A percentile compares a stretch with the other conserved stretches of the same genome.
Conservation (phyloP, 2,113 vertebrate species). For the Phaetusa simplex region DNA sequence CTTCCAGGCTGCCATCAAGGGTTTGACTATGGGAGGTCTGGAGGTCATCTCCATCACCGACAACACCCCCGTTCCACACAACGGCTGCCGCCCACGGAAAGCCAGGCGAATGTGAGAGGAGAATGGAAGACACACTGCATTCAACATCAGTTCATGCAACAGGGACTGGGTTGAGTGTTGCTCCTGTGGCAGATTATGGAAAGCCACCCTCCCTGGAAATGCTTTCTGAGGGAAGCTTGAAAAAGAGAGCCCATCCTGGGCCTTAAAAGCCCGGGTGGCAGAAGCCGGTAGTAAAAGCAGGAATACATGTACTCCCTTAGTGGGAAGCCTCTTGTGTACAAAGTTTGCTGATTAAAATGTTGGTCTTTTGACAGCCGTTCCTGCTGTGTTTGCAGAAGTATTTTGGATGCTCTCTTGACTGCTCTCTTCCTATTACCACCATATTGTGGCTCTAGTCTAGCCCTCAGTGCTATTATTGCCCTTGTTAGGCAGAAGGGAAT, state of each 20-base stretch:
- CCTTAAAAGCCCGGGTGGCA: neutral
- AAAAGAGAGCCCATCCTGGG: neutral
- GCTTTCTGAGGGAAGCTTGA: neutral
- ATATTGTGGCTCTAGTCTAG: neutral
- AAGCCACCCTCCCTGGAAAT: neutral
- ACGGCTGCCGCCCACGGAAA: slow-evolving; percentile 94
- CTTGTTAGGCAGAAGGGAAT: neutral
- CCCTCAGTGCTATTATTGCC: neutral
- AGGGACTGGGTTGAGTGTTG: neutral
- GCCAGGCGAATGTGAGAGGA: slow-evolving; percentile 80
- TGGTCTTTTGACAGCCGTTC: neutral
- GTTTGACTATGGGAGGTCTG: slow-evolving; percentile 90
- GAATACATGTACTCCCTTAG: neutral
- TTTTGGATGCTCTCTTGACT: neutral
- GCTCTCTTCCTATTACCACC: neutral
- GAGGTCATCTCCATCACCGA: slow-evolving; percentile 95
- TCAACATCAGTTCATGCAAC: neutral
- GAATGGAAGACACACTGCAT: neutral
- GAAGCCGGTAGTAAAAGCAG: neutral
- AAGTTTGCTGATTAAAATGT: slow-evolving; percentile 59
- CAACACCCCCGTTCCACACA: slow-evolving; percentile 93
- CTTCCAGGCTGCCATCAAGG: slow-evolving; percentile 91
- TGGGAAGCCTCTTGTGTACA: slow-evolving; percentile 13
- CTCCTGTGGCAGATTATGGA: neutral
- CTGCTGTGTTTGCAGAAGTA: slow-evolving; percentile 10